Conservation (phyloP, 2,797 vertebrate genomes). For the Leptoclinus maculatus region DNA sequence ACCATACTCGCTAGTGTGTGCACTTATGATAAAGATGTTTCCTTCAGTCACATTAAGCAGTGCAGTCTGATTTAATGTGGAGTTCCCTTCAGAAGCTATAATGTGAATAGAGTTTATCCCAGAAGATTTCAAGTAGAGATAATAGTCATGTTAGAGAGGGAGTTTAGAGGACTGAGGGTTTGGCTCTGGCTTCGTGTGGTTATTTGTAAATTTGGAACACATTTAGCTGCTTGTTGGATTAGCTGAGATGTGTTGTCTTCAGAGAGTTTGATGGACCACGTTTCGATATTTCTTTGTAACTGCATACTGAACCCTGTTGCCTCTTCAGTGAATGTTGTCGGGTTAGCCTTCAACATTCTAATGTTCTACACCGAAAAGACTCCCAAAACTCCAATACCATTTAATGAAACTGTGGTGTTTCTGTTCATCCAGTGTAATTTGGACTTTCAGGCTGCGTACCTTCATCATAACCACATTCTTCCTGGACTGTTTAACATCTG, state of each 20-base stretch:
- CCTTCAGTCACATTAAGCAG: constrained; percentile 4
- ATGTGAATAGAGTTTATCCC: constrained; percentile 31
- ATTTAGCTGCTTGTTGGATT: constrained; percentile 34
- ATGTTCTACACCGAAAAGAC: neutral
- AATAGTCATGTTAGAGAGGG: constrained; percentile 31
- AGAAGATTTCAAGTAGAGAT: constrained; percentile 36
- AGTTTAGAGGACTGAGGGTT: constrained; percentile 34
- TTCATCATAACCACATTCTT: constrained; percentile 52
- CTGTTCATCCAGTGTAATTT: constrained; percentile 17
- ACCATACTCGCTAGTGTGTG: neutral
- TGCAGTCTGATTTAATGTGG: constrained; percentile 12
- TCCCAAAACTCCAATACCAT: neutral
- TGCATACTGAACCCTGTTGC: constrained; percentile 2
- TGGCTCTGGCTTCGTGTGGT: constrained; percentile 41
- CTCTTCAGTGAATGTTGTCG: neutral
- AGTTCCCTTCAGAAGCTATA: constrained; percentile 13
- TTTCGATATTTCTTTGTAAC: constrained; percentile 9
- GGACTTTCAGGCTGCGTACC: constrained; percentile 31
- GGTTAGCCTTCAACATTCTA: constrained; percentile 3
- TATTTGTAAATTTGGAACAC: constrained; percentile 37
- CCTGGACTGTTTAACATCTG: constrained; percentile 70
- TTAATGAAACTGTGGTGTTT: constrained; percentile 22
- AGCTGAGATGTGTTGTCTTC: constrained; percentile 19
- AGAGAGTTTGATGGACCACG: constrained; percentile 11
- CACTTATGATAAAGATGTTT: constrained; percentile 2